These are phyloP conservation scores for Hucho hucho DNA, from an alignment of 2,113 vertebrate genomes.

Conservation along the genomic window DNA sequence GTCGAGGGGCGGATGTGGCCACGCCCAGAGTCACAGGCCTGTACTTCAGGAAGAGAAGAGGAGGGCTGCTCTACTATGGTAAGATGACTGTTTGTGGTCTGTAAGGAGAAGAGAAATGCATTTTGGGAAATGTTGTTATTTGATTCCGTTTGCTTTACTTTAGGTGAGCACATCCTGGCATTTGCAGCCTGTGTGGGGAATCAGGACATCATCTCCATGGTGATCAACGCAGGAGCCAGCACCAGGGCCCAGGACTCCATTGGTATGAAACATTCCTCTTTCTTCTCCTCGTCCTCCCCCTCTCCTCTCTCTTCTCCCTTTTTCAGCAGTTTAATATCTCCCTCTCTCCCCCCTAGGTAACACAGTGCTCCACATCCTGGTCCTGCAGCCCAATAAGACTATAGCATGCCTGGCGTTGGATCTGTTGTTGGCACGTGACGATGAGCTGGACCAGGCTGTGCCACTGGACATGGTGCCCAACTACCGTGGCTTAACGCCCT, in stretches of 20 bases:
- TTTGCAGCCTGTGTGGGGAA: constrained; percentile 90
- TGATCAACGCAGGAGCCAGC: constrained; percentile 89
- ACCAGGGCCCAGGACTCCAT: constrained; percentile 87
- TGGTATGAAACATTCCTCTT: constrained; percentile 69
- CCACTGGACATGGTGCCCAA: constrained; percentile 83
- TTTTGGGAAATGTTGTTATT: neutral
- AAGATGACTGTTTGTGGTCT: constrained; percentile 45
- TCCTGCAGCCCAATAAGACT: constrained; percentile 85
- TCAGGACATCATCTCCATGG: constrained; percentile 84
- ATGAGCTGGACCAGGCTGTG: constrained; percentile 65
- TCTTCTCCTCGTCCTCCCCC: neutral
- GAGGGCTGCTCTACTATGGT: constrained; percentile 75
- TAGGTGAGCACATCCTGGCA: constrained; percentile 91
- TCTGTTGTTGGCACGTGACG: constrained; percentile 81
- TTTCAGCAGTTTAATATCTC: neutral
- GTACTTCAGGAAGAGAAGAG: constrained; percentile 83
- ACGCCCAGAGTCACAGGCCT: constrained; percentile 84
- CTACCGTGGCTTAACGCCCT: constrained; percentile 85
- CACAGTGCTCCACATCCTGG: constrained; percentile 87
- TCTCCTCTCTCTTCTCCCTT: neutral
- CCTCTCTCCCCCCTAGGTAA: constrained; percentile 79
- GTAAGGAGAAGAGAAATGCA: neutral
- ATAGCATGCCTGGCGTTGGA: constrained; percentile 87
- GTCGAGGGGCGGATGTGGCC: constrained; percentile 77
- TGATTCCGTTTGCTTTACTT: constrained; percentile 10